Evolutionary conservation across 2,113 vertebrate species (phyloP).

Genomic region (Urocitellus parryii): DNA sequence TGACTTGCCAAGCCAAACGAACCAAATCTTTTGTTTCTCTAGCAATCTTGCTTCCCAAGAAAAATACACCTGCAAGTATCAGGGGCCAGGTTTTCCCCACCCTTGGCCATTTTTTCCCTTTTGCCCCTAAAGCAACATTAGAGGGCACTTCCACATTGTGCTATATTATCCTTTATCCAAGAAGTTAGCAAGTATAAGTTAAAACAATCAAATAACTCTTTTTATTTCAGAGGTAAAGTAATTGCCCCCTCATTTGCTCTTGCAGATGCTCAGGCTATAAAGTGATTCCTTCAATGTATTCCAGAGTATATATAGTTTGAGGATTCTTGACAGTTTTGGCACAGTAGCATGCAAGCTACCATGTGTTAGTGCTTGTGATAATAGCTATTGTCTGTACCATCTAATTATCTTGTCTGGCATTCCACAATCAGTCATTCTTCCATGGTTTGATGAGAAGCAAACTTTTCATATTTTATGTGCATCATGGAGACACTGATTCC

Average conservation of each 20-base stretch:
- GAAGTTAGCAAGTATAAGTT: constrained; percentile 64
- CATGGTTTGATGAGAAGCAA: constrained; percentile 47
- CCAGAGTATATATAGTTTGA: not conserved
- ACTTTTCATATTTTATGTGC: constrained; percentile 64
- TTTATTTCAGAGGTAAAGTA: constrained; percentile 43
- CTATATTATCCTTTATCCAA: constrained; percentile 54
- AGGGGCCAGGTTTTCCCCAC: constrained; percentile 76
- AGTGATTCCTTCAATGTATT: constrained; percentile 13
- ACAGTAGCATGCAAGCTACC: constrained; percentile 22
- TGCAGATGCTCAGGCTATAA: not conserved
- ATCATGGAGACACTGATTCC: constrained; percentile 62
- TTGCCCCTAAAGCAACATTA: constrained; percentile 70
- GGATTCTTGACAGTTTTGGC: constrained; percentile 60
- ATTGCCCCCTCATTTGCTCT: constrained; percentile 11
- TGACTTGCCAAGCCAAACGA: constrained; percentile 87
- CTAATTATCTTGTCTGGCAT: constrained; percentile 74
- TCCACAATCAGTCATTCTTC: constrained; percentile 62
- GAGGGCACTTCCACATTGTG: constrained; percentile 80
- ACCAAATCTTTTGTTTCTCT: constrained; percentile 90
- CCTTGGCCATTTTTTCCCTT: constrained; percentile 41
- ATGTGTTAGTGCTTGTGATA: constrained; percentile 67
- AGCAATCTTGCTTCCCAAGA: constrained; percentile 88
- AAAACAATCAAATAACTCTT: not conserved
- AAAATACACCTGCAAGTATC: constrained; percentile 90
- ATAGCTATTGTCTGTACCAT: constrained; percentile 74